Percentiles rank a stretch among this genome's conserved stretches.
Conservation (phyloP, 2,113 vertebrate species). For the Pogona vitticeps region DNA sequence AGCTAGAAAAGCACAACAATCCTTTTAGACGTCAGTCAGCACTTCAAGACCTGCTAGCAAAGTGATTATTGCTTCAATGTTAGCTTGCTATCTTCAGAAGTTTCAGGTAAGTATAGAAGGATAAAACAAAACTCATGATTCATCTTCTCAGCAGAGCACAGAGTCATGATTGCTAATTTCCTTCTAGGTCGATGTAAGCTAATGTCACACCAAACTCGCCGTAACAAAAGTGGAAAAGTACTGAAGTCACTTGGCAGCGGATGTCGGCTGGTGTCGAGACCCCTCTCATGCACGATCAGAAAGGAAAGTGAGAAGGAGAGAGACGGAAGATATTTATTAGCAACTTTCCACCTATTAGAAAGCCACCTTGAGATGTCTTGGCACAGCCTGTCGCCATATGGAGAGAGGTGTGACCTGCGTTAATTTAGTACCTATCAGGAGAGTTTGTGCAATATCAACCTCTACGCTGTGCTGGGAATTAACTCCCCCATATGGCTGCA, state of each 20-base stretch:
- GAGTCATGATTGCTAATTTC: constrained; percentile 41
- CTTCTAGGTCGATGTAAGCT: constrained; percentile 64
- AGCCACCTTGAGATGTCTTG: constrained; percentile 72
- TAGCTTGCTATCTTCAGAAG: constrained; percentile 31
- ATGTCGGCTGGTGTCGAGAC: constrained; percentile 48
- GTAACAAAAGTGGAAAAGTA: constrained; percentile 54
- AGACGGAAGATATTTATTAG: constrained; percentile 64
- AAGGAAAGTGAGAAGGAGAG: constrained; percentile 21
- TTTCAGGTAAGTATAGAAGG: constrained; percentile 39
- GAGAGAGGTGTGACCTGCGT: constrained; percentile 67
- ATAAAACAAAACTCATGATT: constrained; percentile 14
- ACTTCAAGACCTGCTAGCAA: too few relatives aligned
- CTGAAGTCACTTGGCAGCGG: constrained; percentile 65
- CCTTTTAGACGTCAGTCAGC: too few relatives aligned
- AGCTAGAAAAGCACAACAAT: too few relatives aligned
- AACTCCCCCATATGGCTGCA: constrained; percentile 58
- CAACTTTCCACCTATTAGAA: constrained; percentile 67
- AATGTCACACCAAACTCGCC: constrained; percentile 49
- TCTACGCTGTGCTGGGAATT: constrained; percentile 63
- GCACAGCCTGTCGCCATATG: constrained; percentile 66
- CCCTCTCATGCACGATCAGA: constrained; percentile 53
- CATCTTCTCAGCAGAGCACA: constrained; percentile 30
- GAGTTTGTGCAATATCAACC: constrained; percentile 67
- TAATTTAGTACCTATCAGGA: constrained; percentile 71
- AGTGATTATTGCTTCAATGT: constrained; percentile 17